Evolutionary conservation across 2,888 invertebrate genomes (phyloP), one percentile per base, ranked within the genome.

Genomic region (Aromia moschata): DNA sequence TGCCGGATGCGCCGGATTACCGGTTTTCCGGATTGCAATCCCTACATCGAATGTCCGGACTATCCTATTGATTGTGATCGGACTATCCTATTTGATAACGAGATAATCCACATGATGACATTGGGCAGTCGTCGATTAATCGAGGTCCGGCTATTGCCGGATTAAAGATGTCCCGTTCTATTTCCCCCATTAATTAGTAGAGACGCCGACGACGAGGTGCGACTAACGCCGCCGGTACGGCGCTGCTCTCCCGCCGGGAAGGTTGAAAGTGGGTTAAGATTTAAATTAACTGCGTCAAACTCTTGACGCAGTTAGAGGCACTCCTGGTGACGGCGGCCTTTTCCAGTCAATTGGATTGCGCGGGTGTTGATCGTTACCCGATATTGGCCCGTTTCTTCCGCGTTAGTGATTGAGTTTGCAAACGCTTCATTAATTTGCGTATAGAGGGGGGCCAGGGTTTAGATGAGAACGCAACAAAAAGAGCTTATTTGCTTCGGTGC

Each of bases 51-150:
- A n/a, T n/a, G n/a, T n/a, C n/a, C n/a, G n/a, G n/a, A n/a, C n/a
- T n/a, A n/a, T n/a, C n/a, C n/a, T n/a, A n/a, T n/a, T n/a, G n/a
- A n/a, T n/a, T n/a, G n/a, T n/a, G n/a, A n/a, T n/a, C 25, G n/a
- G 14, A 51, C 56, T 61, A 62, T 59, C 64, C 54, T 52, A 57
- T 46, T 62, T 67, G 67, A 70, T 69, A 70, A 73, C 71, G 70
- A 65, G 72, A 70, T 74, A 73, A 74, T 74, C 73, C 70, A 61
- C 68, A 59, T 10, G 66, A 66, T 69, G 73, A 74, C 70, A 74
- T 72, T 72, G 64, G 62, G 68, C 70, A 47, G 72, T 67, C 68
- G 72, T 73, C 75, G 75, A 76, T 76, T 75, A 76, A 76, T 70
- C 70, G 69, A 65, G 65, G n/a, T n/a, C 64, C 70, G 67, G 65